Evolutionary conservation across 2,113 vertebrate species (phyloP).

Genomic region (Acrocephalus arundinaceus): DNA sequence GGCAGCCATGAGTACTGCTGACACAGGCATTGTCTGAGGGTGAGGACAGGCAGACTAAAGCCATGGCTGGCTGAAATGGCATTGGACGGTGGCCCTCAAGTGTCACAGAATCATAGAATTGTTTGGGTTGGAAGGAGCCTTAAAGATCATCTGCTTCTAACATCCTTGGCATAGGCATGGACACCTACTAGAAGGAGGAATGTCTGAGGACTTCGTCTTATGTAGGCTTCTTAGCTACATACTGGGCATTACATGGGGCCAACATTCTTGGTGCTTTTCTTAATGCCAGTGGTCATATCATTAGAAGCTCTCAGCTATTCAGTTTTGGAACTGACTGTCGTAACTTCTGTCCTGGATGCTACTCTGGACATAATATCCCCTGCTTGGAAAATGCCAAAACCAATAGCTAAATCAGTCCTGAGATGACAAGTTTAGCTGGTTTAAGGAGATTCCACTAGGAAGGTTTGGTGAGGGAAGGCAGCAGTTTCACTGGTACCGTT

Average conservation of each 20-base stretch:
- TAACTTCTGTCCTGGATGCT: neutral
- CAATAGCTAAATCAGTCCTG: neutral
- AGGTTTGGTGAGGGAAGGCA: neutral
- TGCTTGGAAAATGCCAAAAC: neutral
- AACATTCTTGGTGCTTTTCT: neutral
- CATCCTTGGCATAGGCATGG: neutral
- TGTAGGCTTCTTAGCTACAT: neutral
- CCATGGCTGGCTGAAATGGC: neutral
- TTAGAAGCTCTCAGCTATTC: neutral
- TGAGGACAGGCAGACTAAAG: neutral
- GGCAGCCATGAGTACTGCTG: neutral
- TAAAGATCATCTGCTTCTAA: neutral
- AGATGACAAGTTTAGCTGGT: neutral
- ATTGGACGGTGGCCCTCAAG: accelerated
- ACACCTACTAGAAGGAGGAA: neutral
- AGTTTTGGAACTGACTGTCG: neutral
- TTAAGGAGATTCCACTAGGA: neutral
- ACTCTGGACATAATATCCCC: neutral
- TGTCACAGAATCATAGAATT: neutral
- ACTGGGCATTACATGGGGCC: neutral
- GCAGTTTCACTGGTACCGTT: neutral
- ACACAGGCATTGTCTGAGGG: neutral
- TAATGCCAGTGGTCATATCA: neutral
- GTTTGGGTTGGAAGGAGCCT: neutral
- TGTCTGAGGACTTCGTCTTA: neutral